phyloP scores from a whole-genome alignment of 2,888 invertebrate genomes.

The Leptopilina myrica region DNA sequence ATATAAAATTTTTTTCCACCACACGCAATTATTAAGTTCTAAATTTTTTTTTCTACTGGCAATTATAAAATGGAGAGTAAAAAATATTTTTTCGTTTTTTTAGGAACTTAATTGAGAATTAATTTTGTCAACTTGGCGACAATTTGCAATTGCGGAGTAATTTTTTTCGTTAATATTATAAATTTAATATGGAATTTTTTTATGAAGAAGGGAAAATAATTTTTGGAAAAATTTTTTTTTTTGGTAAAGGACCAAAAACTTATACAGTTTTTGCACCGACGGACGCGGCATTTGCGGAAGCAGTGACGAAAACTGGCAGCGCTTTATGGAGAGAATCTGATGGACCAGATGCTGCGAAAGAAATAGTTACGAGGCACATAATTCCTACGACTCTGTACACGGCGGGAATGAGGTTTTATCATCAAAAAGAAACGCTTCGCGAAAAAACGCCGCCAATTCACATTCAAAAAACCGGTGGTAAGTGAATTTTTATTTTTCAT shows the following conservation, averaged over 20 bases:
- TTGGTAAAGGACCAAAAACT: conserved; percentile 84
- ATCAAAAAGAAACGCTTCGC: conserved; percentile 87
- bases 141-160: too few species aligned
- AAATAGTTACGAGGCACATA: conserved; percentile 86
- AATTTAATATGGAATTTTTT: too few species aligned
- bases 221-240: too few species aligned
- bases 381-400: conserved; percentile 89
- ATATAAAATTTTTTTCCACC: too few species aligned
- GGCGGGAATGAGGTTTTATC: conserved; percentile 92
- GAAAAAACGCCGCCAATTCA: conserved; percentile 85
- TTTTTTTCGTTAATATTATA: too few species aligned
- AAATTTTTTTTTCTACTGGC: too few species aligned
- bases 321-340: conserved; percentile 72
- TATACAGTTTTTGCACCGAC: conserved; percentile 92
- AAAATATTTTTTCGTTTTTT: too few species aligned
- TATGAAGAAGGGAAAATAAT: too few species aligned
- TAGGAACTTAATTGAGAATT: too few species aligned
- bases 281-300: conserved; percentile 83
- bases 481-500: conserved; percentile 60
- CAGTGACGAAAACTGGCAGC: conserved; percentile 80
- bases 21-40: too few species aligned
- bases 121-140: too few species aligned
- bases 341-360: conserved; percentile 79
- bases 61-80: too few species aligned
- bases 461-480: conserved; percentile 88